Percentiles rank a stretch among this genome's conserved stretches.
phyloP scores from a whole-genome alignment of 1,140 invertebrate species.

The Fopius arisanus region DNA sequence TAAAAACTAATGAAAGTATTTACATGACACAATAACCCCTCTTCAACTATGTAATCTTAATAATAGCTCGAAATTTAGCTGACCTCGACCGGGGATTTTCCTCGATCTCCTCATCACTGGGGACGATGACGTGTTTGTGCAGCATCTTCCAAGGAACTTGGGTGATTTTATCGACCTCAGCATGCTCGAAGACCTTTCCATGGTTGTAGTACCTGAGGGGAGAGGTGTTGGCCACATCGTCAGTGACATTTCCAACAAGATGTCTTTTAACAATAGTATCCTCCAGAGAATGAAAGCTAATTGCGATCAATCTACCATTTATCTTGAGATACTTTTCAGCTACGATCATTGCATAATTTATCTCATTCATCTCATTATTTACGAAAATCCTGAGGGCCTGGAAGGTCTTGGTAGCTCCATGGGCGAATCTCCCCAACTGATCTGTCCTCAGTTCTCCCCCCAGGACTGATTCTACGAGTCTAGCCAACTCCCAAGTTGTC shows the following conservation, averaged over 20 bases:
- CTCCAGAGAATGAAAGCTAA: slow-evolving; percentile 94
- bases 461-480: slow-evolving; percentile 77
- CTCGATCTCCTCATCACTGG: slow-evolving; percentile 77
- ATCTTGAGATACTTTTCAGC: slow-evolving; percentile 81
- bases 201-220: slow-evolving; percentile 74
- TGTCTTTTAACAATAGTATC: slow-evolving; percentile 95
- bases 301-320: slow-evolving; percentile 79
- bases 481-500: slow-evolving; percentile 84
- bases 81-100: slow-evolving; percentile 85
- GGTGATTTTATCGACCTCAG: slow-evolving; percentile 70
- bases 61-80: slow-evolving; percentile 85
- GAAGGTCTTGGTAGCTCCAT: slow-evolving; percentile 91
- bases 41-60: slow-evolving; percentile 69
- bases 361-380: slow-evolving; percentile 96
- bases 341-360: slow-evolving; percentile 87
- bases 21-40: not conserved
- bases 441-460: slow-evolving; percentile 70
- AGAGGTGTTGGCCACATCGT: slow-evolving; percentile 72
- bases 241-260: slow-evolving; percentile 78
- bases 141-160: slow-evolving; percentile 78
- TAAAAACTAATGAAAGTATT: slow-evolving; percentile 27
- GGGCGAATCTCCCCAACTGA: slow-evolving; percentile 77
- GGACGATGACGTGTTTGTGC: slow-evolving; percentile 82
- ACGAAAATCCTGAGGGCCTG: slow-evolving; percentile 95
- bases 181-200: slow-evolving; percentile 64